Evolutionary conservation across 2,888 invertebrate genomes (phyloP).

Genomic region (Acholoe squamosa): DNA sequence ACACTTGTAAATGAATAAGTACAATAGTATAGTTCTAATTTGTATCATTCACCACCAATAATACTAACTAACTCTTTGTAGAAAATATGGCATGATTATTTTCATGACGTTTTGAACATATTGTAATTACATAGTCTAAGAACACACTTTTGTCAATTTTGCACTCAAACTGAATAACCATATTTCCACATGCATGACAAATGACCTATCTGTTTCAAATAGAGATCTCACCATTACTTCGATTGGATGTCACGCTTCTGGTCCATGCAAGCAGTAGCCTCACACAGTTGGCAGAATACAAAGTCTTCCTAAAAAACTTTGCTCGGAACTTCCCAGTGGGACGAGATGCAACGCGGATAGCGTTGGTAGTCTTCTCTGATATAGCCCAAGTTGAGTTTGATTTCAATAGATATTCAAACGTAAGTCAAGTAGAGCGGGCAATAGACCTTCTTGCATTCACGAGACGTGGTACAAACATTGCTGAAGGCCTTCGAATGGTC

Average conservation of each 20-base stretch:
- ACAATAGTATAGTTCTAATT: no score
- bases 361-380: neutral
- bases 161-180: neutral
- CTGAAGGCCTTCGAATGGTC: neutral
- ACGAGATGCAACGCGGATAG: neutral
- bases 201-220: slow-evolving; percentile 8
- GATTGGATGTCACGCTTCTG: slow-evolving; percentile 51
- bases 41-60: no score
- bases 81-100: no score
- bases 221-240: neutral
- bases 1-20: no score
- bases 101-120: no score
- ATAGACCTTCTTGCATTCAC: slow-evolving; percentile 6
- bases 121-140: neutral
- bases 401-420: slow-evolving; percentile 1
- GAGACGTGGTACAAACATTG: neutral
- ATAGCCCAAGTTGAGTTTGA: slow-evolving; percentile 4
- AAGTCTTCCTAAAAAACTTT: slow-evolving; percentile 35
- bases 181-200: neutral
- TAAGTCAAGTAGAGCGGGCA: slow-evolving; percentile 10
- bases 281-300: neutral
- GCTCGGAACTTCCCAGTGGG: neutral
- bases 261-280: slow-evolving; percentile 41
- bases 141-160: neutral
- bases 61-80: no score